Percentiles rank a stretch among this genome's conserved stretches.
These are phyloP conservation scores for Pygocentrus nattereri DNA, from an alignment of 2,797 vertebrate genomes.

Conservation along the genomic window DNA sequence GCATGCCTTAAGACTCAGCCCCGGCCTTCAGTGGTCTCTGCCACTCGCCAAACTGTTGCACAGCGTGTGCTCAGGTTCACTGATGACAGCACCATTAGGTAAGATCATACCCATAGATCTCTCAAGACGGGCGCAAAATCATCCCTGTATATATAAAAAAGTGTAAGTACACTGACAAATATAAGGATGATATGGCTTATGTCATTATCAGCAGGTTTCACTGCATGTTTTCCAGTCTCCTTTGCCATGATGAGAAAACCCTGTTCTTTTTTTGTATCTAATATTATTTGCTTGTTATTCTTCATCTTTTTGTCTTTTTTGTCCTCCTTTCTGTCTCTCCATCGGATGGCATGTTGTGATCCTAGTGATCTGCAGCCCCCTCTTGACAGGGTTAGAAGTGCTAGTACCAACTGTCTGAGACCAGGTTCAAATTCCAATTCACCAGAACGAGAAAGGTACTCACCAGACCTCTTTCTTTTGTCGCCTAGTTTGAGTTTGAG, in stretches of 20 bases:
- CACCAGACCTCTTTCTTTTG: slow-evolving; percentile 64
- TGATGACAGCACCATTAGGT: slow-evolving; percentile 79
- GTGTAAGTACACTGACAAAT: not conserved
- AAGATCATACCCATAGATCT: slow-evolving; percentile 64
- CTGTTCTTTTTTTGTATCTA: slow-evolving; percentile 77
- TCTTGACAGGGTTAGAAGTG: slow-evolving; percentile 98
- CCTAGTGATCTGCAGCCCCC: slow-evolving; percentile 98
- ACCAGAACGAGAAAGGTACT: slow-evolving; percentile 99
- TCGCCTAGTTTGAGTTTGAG: slow-evolving; percentile 38
- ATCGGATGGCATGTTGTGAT: slow-evolving; percentile 95
- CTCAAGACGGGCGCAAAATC: not conserved
- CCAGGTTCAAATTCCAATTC: slow-evolving; percentile 97
- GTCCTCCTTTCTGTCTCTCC: slow-evolving; percentile 83
- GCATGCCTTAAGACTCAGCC: slow-evolving; percentile 82
- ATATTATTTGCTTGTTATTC: slow-evolving; percentile 73
- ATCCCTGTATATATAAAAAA: not conserved
- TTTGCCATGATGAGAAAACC: slow-evolving; percentile 85
- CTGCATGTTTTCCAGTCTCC: slow-evolving; percentile 19
- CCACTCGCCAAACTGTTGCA: slow-evolving; percentile 66
- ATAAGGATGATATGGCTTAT: not conserved
- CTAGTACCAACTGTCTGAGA: slow-evolving; percentile 99
- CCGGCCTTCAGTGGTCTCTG: slow-evolving; percentile 66
- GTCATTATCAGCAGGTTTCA: slow-evolving; percentile 27
- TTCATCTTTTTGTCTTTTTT: slow-evolving; percentile 61
- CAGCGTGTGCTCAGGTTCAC: slow-evolving; percentile 72